phyloP scores from a whole-genome alignment of 2,113 vertebrate genomes.

The Amphiprion ocellaris region DNA sequence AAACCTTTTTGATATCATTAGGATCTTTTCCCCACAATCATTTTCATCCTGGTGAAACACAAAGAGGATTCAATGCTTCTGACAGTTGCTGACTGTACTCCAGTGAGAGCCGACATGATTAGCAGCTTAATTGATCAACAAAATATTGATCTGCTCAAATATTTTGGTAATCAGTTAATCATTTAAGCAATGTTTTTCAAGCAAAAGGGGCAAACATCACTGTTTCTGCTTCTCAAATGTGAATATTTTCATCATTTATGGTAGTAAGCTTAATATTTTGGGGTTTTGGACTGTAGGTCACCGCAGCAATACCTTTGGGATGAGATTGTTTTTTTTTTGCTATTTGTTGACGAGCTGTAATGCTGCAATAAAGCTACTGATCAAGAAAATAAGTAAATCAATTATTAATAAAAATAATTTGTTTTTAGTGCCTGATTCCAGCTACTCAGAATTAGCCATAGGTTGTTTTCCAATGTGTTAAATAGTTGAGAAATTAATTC shows the following conservation, averaged over 20 bases:
- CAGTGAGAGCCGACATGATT: constrained; percentile 6
- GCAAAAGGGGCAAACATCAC: too few species aligned
- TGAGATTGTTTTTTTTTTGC: not conserved
- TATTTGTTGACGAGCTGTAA: not conserved
- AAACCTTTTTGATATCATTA: constrained; percentile 33
- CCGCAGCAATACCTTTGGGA: not conserved
- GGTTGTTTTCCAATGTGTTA: constrained; percentile 13
- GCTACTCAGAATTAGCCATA: not conserved
- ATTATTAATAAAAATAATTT: not conserved
- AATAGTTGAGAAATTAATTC: constrained; percentile 9
- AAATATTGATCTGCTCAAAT: not conserved
- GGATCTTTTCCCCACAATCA: constrained; percentile 16
- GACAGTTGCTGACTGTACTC: not conserved
- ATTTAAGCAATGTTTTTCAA: too few species aligned
- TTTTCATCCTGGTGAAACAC: constrained; percentile 7
- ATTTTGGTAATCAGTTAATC: not conserved
- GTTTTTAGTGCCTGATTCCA: not conserved
- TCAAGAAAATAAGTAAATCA: not conserved
- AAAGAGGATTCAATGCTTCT: not conserved
- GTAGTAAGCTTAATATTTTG: too few species aligned
- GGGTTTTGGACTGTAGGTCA: too few species aligned
- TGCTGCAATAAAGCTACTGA: not conserved
- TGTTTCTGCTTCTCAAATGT: too few species aligned
- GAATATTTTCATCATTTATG: too few species aligned
- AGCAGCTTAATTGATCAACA: not conserved